Base-by-base conservation (phyloP, 2,888 invertebrate genomes). In the Aphrophora alni region DNA sequence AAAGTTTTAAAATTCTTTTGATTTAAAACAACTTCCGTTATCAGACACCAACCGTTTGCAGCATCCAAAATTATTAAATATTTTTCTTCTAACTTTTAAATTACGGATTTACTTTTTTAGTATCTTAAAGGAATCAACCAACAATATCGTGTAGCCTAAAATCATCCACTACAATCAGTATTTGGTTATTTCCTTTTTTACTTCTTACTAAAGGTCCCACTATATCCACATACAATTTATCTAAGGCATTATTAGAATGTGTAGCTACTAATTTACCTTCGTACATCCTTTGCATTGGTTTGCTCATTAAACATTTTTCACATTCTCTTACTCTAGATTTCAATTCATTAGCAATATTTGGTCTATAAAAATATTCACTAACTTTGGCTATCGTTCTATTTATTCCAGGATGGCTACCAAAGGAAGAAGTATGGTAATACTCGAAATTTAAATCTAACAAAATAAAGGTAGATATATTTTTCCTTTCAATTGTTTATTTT, bases 11-110 rank as follows among this genome's bases (percentile, higher is more conserved):
- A 73, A 73, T 38, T 73, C 73, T 10, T 28, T 28, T n/a, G 33
- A 4, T 27, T 12, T 73, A 28, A 73, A 73, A 73, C 28, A 26
- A 27, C n/a, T 24, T 1, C 28, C 73, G 38, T 73, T 73, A 27
- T 73, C 73, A 27, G 73, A 28, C 0, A 73, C 28, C 21, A 73
- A 12, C n/a, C 2, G 28, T 24, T 73, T 73, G 38, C 73, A 73
- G 21, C 28, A 27, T 33, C n/a, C 17, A 25, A 73, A 73, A 73
- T 73, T 73, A 12, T 73, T 73, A 73, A 73, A 73, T 33, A 73
- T 73, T 33, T 27, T 27, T 73, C 73, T 27, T 73, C 73, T 33
- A 73, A n/a, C 27, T 73, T 27, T 24, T 73, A 26, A n/a, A 73
- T 27, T n/a, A 73, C 12, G 5, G 73, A n/a, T 8, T 25, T 73